Conservation (phyloP, 35 echinoderm and acorn worm genomes). For the Patiria miniata region DNA sequence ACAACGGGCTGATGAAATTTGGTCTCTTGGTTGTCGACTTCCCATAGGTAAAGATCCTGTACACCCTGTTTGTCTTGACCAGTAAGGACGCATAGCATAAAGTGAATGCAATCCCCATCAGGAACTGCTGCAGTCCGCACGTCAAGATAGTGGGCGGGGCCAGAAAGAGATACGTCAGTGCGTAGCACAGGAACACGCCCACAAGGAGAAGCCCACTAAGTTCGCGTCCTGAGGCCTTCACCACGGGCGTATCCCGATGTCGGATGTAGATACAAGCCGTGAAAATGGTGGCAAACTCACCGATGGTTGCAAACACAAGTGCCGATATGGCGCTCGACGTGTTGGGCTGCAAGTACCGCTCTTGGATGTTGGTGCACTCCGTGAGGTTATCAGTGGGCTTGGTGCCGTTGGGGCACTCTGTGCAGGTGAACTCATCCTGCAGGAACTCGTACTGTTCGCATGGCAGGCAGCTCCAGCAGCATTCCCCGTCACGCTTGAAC, state of each 20-base stretch:
- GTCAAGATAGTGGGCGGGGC: constrained; percentile 35
- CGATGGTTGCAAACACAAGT: constrained; percentile 56
- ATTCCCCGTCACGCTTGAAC: constrained; percentile 62
- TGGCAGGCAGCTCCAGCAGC: constrained; percentile 75
- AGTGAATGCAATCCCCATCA: constrained; percentile 70
- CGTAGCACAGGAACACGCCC: constrained; percentile 83
- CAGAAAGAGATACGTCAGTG: constrained; percentile 59
- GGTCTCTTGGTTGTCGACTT: constrained; percentile 78
- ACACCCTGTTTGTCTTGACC: constrained; percentile 89
- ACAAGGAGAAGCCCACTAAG: constrained; percentile 67
- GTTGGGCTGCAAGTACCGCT: constrained; percentile 46
- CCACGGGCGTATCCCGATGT: constrained; percentile 72
- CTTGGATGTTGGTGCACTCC: constrained; percentile 44
- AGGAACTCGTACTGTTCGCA: constrained; percentile 54
- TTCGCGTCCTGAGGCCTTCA: constrained; percentile 87
- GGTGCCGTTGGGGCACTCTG: constrained; percentile 35
- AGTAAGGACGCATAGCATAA: constrained; percentile 82
- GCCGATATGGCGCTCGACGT: constrained; percentile 55
- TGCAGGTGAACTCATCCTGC: constrained; percentile 56
- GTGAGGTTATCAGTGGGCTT: constrained; percentile 56
- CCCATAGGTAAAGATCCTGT: constrained; percentile 80
- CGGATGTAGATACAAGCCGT: constrained; percentile 54
- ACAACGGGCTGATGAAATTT: constrained; percentile 81
- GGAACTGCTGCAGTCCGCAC: constrained; percentile 70
- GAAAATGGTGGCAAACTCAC: constrained; percentile 65